Percentiles rank a stretch among this genome's conserved stretches.
These are phyloP conservation scores for Adelosebastes latens DNA, from an alignment of 2,797 vertebrate genomes.

Conservation along the genomic window DNA sequence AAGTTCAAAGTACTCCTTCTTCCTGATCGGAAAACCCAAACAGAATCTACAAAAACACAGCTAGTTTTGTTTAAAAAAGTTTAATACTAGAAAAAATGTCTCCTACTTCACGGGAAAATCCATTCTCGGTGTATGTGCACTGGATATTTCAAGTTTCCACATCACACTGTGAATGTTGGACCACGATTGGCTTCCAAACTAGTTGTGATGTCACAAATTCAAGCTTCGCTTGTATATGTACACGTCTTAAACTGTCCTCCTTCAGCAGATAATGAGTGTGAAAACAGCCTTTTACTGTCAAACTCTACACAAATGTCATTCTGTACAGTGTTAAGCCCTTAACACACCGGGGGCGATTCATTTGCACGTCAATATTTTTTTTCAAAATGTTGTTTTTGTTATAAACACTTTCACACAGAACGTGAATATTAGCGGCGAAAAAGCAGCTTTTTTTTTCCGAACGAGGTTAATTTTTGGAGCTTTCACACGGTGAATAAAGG, in stretches of 20 bases:
- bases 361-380: too few species aligned
- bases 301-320: fast-evolving
- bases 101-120: not conserved
- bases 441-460: fast-evolving
- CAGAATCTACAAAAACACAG: not conserved
- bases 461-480: fast-evolving
- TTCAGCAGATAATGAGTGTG: not conserved
- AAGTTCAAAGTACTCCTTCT: not conserved
- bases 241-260: not conserved
- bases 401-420: too few species aligned
- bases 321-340: too few species aligned
- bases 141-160: not conserved
- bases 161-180: not conserved
- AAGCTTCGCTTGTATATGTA: too few species aligned
- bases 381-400: too few species aligned
- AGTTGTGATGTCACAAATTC: not conserved
- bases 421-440: too few species aligned
- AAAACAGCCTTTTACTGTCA: not conserved
- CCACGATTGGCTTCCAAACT: not conserved
- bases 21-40: not conserved
- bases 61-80: not conserved
- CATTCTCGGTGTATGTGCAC: not conserved
- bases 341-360: fast-evolving
- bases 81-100: not conserved
- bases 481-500: too few species aligned